Evolutionary conservation across 2,113 vertebrate genomes (phyloP).

Genomic region (Indicator maculatus): DNA sequence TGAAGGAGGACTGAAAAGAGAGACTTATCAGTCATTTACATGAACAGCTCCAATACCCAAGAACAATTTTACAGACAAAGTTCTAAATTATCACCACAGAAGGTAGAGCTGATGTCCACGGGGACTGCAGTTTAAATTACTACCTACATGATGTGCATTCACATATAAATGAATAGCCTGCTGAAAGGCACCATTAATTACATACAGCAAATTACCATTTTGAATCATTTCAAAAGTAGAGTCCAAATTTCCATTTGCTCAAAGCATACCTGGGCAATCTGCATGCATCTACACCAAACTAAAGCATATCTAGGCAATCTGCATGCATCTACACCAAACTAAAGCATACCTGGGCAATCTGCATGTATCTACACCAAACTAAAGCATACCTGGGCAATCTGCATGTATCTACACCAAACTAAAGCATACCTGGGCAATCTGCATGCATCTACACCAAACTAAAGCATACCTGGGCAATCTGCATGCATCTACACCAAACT

Average conservation of each 20-base stretch:
- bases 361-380: slow-evolving; percentile 54
- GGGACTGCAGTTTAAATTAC: background rate
- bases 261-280: background rate
- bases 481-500: slow-evolving; percentile 54
- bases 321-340: slow-evolving; percentile 52
- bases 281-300: background rate
- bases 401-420: slow-evolving; percentile 54
- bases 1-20: background rate
- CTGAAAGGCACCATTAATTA: background rate
- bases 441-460: slow-evolving; percentile 55
- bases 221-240: background rate
- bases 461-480: slow-evolving; percentile 91
- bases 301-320: slow-evolving; percentile 91
- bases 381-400: slow-evolving; percentile 91
- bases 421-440: slow-evolving; percentile 91
- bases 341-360: slow-evolving; percentile 91
- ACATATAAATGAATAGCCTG: background rate
- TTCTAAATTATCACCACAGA: background rate
- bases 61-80: background rate
- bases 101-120: background rate
- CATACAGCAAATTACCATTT: background rate
- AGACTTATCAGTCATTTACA: background rate
- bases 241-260: background rate
- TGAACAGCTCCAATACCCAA: background rate
- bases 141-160: background rate